Percentiles rank a stretch among this genome's conserved stretches.
Conservation (phyloP, 2,797 vertebrate species). For the Octomys mimax region DNA sequence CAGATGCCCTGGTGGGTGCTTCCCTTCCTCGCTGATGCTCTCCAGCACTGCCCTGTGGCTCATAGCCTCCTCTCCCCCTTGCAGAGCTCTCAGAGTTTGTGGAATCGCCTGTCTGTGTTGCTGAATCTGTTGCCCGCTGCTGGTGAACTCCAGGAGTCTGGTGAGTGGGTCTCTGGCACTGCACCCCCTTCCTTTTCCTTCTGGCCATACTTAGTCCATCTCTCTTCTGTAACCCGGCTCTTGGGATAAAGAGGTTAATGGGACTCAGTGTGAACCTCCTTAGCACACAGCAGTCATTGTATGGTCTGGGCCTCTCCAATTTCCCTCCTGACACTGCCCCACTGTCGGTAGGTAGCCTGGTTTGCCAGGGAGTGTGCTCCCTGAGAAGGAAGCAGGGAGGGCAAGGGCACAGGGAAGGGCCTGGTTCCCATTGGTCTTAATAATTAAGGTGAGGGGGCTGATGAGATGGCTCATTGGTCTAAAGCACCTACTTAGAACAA, state of each 20-base stretch:
- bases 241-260: slow-evolving; percentile 58
- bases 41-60: neutral
- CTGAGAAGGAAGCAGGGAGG: neutral
- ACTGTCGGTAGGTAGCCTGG: slow-evolving; percentile 1
- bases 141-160: slow-evolving; percentile 95
- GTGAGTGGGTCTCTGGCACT: slow-evolving; percentile 86
- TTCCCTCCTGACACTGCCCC: neutral
- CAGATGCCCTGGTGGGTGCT: neutral
- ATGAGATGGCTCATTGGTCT: too few relatives aligned
- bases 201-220: neutral
- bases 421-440: neutral
- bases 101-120: slow-evolving; percentile 98
- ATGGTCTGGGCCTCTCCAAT: slow-evolving; percentile 12
- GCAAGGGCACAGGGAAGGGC: neutral
- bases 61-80: neutral
- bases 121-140: slow-evolving; percentile 97
- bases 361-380: neutral
- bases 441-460: neutral
- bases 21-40: neutral
- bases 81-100: slow-evolving; percentile 98
- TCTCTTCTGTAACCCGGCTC: neutral
- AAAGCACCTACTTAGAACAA: too few relatives aligned
- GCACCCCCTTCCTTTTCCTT: neutral
- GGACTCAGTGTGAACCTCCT: neutral
- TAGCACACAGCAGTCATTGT: slow-evolving; percentile 61